Conservation (phyloP, 2,888 invertebrate genomes). For the Oeneis ivallda region DNA sequence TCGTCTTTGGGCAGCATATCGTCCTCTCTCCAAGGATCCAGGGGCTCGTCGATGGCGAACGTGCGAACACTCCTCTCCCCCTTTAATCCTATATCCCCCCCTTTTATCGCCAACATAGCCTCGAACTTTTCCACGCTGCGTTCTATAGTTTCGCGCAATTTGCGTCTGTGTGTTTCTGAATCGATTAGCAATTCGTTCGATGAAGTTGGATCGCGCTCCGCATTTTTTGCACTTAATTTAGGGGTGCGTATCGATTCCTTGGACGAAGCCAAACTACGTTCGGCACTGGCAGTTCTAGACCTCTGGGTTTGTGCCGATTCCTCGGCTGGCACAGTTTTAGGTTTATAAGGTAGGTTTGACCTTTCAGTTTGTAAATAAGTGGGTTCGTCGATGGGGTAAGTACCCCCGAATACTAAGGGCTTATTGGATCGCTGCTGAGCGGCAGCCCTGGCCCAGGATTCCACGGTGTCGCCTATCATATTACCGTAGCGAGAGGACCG, state of each 20-base stretch:
- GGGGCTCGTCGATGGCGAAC: conserved; percentile 80
- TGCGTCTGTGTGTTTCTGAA: conserved; percentile 46
- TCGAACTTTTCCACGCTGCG: conserved; percentile 74
- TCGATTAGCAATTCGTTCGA: conserved; percentile 27
- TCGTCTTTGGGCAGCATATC: conserved; percentile 38
- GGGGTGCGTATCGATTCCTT: neutral
- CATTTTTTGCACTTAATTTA: neutral
- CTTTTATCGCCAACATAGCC: conserved; percentile 52
- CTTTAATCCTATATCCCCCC: conserved; percentile 23
- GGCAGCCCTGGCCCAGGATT: conserved; percentile 83
- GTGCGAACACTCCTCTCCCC: conserved; percentile 41
- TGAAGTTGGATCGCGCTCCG: conserved; percentile 27
- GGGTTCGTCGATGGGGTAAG: conserved; percentile 92
- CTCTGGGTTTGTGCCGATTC: neutral
- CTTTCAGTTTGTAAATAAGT: conserved; percentile 22
- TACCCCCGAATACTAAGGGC: conserved; percentile 91
- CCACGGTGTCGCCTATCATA: conserved; percentile 83
- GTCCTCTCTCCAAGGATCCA: conserved; percentile 38
- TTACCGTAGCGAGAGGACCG: conserved; percentile 57
- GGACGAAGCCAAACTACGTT: neutral
- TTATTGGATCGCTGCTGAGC: conserved; percentile 72
- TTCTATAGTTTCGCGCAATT: conserved; percentile 67
- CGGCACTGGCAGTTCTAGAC: neutral
- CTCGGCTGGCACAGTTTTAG: neutral
- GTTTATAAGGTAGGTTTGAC: neutral